A percentile compares a stretch with the other conserved stretches of the same genome.
Conservation (phyloP, 2,113 vertebrate genomes). For the Marmota monax region DNA sequence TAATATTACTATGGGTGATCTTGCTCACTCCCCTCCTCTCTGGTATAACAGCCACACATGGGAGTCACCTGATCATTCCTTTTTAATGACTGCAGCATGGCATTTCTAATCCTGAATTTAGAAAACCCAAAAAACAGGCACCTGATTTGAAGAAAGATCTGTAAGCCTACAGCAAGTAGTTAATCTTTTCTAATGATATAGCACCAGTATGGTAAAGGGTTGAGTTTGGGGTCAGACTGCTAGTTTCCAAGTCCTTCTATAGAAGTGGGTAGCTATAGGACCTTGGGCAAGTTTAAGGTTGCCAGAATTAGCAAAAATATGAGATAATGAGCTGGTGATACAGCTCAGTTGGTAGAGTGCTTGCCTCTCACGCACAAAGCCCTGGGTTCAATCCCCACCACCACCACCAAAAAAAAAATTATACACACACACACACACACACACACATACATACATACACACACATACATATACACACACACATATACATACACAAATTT, state of each 20-base stretch:
- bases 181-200: not conserved
- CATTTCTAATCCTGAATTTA: slow-evolving; percentile 1
- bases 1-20: not conserved
- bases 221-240: not conserved
- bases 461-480: rapidly evolving
- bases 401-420: too few relatives aligned
- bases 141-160: not conserved
- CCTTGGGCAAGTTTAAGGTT: not conserved
- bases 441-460: too few relatives aligned
- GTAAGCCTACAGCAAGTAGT: not conserved
- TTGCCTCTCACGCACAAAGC: too few relatives aligned
- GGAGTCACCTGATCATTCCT: not conserved
- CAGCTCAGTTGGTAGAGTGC: too few relatives aligned
- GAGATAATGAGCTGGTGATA: not conserved
- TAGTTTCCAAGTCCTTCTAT: not conserved
- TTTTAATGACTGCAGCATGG: not conserved
- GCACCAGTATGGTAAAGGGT: not conserved
- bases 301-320: not conserved
- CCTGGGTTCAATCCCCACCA: too few relatives aligned
- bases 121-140: not conserved
- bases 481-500: not conserved
- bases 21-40: not conserved
- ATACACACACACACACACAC: rapidly evolving
- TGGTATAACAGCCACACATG: not conserved
- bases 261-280: not conserved